A percentile compares a stretch with the other conserved stretches of the same genome.
These are phyloP conservation scores for Cephus rjabovi DNA, from an alignment of 2,888 invertebrate species.

Conservation along the genomic window DNA sequence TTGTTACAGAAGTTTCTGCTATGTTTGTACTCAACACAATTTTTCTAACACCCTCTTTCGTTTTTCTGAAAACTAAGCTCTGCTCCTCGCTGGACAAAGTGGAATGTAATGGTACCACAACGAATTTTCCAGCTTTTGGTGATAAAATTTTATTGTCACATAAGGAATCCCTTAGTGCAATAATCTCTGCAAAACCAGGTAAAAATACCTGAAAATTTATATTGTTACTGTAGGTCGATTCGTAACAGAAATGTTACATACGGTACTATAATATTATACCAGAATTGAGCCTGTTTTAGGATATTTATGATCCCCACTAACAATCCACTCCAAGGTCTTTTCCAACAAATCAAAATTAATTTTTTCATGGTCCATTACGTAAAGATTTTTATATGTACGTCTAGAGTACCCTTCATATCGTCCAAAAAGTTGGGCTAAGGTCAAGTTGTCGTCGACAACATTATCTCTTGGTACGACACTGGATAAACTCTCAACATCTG, in stretches of 20 bases:
- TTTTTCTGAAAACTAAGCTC: conserved; percentile 78
- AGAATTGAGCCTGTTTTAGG: conserved; percentile 81
- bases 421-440: conserved; percentile 74
- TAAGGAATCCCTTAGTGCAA: conserved; percentile 77
- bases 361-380: conserved; percentile 81
- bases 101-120: conserved; percentile 88
- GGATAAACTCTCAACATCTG: conserved; percentile 71
- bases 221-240: background rate
- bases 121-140: conserved; percentile 74
- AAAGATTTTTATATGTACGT: conserved; percentile 79
- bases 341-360: conserved; percentile 84
- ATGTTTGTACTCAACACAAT: conserved; percentile 92
- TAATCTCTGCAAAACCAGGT: conserved; percentile 85
- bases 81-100: conserved; percentile 88
- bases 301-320: conserved; percentile 76
- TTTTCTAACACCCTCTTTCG: conserved; percentile 80
- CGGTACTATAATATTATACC: conserved; percentile 45
- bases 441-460: conserved; percentile 79
- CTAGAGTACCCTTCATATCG: conserved; percentile 75
- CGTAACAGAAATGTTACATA: background rate
- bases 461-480: conserved; percentile 72
- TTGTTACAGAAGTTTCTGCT: conserved; percentile 95
- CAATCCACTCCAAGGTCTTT: conserved; percentile 76
- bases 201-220: conserved; percentile 71
- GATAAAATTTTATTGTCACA: conserved; percentile 75